These are phyloP conservation scores for Cordylochernes scorpioides DNA, from an alignment of 2,888 invertebrate species.

Conservation along the genomic window DNA sequence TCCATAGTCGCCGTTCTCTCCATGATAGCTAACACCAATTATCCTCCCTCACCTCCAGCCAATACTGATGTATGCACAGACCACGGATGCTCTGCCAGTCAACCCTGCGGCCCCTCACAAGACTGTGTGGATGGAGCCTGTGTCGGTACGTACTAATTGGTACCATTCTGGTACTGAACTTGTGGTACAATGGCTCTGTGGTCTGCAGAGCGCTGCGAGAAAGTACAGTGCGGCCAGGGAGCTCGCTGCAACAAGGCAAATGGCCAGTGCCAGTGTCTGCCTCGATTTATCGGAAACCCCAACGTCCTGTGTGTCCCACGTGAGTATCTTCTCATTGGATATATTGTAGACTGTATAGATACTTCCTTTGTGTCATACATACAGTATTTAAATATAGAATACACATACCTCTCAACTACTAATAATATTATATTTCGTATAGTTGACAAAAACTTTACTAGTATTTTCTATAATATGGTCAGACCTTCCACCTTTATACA, in stretches of 20 bases:
- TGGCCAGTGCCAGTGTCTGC: constrained; percentile 59
- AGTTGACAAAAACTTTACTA: too few species aligned
- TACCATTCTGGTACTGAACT: background rate
- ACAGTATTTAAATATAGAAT: too few species aligned
- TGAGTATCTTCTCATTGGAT: constrained; percentile 28
- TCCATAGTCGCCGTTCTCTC: too few species aligned
- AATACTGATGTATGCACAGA: constrained; percentile 21
- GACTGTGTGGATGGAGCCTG: constrained; percentile 11
- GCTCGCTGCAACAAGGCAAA: constrained; percentile 51
- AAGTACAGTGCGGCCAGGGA: constrained; percentile 58
- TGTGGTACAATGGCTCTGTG: background rate
- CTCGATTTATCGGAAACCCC: constrained; percentile 64
- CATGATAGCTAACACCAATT: too few species aligned
- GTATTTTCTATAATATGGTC: too few species aligned
- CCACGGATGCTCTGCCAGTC: constrained; percentile 7
- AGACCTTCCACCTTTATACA: too few species aligned
- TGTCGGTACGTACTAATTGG: constrained; percentile 7
- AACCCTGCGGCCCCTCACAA: constrained; percentile 12
- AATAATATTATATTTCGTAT: too few species aligned
- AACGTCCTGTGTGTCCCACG: constrained; percentile 69
- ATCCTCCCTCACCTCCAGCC: too few species aligned
- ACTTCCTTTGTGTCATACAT: too few species aligned
- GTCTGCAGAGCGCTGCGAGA: constrained; percentile 40
- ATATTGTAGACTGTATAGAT: too few species aligned
- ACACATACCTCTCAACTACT: too few species aligned